Conservation (phyloP, 2,888 invertebrate genomes). For the Conchocele bisecta region DNA sequence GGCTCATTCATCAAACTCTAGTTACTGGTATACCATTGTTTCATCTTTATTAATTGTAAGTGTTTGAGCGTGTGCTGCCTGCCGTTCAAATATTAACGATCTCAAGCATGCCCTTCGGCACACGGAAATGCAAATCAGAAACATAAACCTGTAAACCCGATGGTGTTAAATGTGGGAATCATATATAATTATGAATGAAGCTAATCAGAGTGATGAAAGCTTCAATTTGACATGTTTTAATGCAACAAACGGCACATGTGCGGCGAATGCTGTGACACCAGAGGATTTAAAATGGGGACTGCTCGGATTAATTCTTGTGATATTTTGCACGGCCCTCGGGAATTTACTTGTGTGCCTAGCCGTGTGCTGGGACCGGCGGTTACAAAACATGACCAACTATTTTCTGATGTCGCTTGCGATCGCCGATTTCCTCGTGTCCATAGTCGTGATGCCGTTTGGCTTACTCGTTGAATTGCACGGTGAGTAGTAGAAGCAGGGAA, state of each 20-base stretch:
- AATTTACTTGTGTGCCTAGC: conserved; percentile 97
- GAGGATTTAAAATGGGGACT: conserved; percentile 70
- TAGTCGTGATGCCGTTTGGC: conserved; percentile 98
- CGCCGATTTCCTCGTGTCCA: conserved; percentile 95
- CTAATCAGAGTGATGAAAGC: conserved; percentile 12
- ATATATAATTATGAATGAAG: conserved; percentile 13
- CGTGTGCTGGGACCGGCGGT: conserved; percentile 92
- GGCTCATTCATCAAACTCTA: too few species aligned
- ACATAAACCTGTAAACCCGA: too few species aligned
- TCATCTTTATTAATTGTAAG: too few species aligned
- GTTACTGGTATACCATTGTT: too few species aligned
- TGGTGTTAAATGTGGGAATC: conserved; percentile 16
- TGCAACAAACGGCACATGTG: conserved; percentile 27
- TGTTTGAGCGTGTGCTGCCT: too few species aligned
- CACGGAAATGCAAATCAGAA: too few species aligned
- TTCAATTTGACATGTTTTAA: conserved; percentile 28
- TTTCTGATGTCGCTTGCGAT: conserved; percentile 97
- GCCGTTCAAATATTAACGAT: too few species aligned
- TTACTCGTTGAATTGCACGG: conserved; percentile 86
- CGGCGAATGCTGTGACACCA: neutral
- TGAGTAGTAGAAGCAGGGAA: conserved; percentile 67
- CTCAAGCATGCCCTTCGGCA: too few species aligned
- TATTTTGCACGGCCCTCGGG: conserved; percentile 93
- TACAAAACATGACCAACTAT: conserved; percentile 98
- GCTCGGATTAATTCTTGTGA: conserved; percentile 89